phyloP scores from a whole-genome alignment of 2,888 invertebrate genomes.

The Lycia hirtaria region DNA sequence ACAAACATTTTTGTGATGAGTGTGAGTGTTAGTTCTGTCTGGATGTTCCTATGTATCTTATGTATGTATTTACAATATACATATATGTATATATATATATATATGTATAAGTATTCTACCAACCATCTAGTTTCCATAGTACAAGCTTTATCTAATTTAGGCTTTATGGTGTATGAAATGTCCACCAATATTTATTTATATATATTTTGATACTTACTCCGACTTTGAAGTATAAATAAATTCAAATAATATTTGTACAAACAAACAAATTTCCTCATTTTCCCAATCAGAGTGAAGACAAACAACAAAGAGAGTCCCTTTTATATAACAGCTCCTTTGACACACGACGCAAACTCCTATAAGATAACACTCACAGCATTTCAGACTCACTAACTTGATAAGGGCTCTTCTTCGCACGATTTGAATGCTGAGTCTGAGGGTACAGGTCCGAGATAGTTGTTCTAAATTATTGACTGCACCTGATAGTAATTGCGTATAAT shows the following conservation, averaged over 20 bases:
- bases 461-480: neutral
- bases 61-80: no score
- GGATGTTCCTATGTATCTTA: no score
- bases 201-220: neutral
- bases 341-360: constrained; percentile 5
- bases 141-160: no score
- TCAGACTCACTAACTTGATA: constrained; percentile 3
- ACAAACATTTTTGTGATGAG: no score
- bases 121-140: no score
- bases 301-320: constrained; percentile 12
- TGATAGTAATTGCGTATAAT: no score
- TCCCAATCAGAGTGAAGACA: neutral
- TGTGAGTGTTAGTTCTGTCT: no score
- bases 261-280: neutral
- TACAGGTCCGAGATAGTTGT: neutral
- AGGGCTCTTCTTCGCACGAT: neutral
- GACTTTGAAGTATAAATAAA: neutral
- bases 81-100: no score
- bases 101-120: no score
- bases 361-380: constrained; percentile 6
- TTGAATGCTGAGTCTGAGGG: neutral
- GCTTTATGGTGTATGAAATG: no score
- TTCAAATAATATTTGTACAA: neutral
- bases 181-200: neutral
- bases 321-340: constrained; percentile 13